A percentile compares a stretch with the other conserved stretches of the same genome.
phyloP scores from a whole-genome alignment of 2,113 vertebrate genomes.

The Daboia siamensis region DNA sequence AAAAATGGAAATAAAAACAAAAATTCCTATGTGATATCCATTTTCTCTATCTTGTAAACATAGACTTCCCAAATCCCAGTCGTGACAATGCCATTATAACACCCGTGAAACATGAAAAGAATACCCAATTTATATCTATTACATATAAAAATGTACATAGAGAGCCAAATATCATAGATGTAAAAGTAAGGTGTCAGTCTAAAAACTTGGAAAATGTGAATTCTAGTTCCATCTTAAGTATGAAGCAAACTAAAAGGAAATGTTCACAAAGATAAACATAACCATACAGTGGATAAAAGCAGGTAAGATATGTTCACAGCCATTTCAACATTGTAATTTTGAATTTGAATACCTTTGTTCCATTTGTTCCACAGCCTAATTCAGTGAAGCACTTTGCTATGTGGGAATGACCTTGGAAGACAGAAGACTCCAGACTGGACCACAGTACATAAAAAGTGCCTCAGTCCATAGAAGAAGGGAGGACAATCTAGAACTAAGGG shows the following conservation, averaged over 20 bases:
- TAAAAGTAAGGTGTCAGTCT: too few species aligned
- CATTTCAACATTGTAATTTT: slow-evolving; percentile 18
- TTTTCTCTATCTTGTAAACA: not conserved
- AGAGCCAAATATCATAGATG: too few species aligned
- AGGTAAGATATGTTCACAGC: slow-evolving; percentile 5
- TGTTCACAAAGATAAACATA: not conserved
- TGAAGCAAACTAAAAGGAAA: not conserved
- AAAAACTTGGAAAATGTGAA: too few species aligned
- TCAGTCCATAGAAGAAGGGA: not conserved
- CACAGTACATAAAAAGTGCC: not conserved
- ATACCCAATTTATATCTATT: not conserved
- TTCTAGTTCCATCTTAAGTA: too few species aligned
- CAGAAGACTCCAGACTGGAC: not conserved
- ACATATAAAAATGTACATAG: too few species aligned
- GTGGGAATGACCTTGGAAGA: not conserved
- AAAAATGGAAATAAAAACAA: not conserved
- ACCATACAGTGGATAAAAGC: not conserved
- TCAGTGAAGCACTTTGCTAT: not conserved
- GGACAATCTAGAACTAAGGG: not conserved
- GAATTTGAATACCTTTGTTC: not conserved
- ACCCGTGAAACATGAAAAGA: not conserved
- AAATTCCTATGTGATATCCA: not conserved
- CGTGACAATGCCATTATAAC: not conserved
- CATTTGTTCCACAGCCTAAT: not conserved
- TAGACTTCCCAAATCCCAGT: not conserved